Base-by-base conservation (phyloP, 2,113 vertebrate species). In the Vulpes lagopus region DNA sequence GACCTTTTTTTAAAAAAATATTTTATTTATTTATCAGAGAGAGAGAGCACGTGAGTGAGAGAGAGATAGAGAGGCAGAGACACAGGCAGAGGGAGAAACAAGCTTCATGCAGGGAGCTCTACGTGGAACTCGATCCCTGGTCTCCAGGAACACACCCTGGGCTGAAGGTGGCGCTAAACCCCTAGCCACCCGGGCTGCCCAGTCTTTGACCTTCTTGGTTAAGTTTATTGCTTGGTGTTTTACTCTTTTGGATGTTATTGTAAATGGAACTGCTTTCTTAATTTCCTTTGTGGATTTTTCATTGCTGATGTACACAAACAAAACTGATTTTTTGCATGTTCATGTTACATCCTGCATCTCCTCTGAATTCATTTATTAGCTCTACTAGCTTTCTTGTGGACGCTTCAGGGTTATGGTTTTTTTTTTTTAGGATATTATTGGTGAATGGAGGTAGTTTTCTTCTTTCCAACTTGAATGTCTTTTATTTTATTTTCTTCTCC, bases 281-380 rank as follows among this genome's bases (percentile, higher is more conserved):
- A 78, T 78, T 78, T 78, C 30, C 88, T 53, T 90, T 90, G 62
- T 43, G 43, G 30, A 64, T 90, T 64, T 74, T 90, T 64, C 88
- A 64, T 90, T 79, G 73, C 9, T 79, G 30, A 3, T 74, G 2
- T 59, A 43, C 59, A 88, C 67, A 59, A 74, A 43, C 16, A 43
- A 88, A 74, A 59, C 51, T 35, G 22, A 35, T 79, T 82, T 91
- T 91, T 59, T 43, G 25, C 19, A 11, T 71, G 53, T 71, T 69
- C 64, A 82, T 59, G 20, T 82, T 32, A 17, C 11, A 49, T 59
- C 55, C 27, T 71, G 79, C 65, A 53, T 78, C 53, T 71, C 90
- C 51, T 6, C 19, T 92, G 64, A 60, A 82, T 82, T 82, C 12
- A 69, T 82, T 92, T 69, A 43, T 69, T 57, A 91, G 17, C n/a